phyloP scores from a whole-genome alignment of 2,888 invertebrate species.

The Tipula helvola region DNA sequence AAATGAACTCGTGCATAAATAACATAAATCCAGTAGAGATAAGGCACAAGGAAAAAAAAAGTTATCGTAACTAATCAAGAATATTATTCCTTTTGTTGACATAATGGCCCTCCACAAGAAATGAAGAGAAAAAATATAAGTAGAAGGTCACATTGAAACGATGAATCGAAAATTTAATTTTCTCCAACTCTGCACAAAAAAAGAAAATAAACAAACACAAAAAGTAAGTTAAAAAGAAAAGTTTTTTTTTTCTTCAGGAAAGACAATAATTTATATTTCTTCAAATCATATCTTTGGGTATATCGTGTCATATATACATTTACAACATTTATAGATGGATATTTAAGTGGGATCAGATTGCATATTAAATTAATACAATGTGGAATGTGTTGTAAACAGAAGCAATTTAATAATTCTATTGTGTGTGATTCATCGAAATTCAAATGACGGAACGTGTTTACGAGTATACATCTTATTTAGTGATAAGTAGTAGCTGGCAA shows the following conservation, averaged over 20 bases:
- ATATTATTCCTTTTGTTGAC: not conserved
- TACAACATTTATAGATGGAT: not conserved
- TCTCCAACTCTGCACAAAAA: not conserved
- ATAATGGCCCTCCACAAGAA: not conserved
- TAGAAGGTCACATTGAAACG: not conserved
- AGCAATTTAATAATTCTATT: not conserved
- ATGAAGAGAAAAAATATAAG: not conserved
- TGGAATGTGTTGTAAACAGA: not conserved
- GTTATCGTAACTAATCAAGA: not conserved
- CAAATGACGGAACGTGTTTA: too few relatives aligned
- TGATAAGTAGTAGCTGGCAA: not conserved
- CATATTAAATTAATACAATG: not conserved
- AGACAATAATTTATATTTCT: not conserved
- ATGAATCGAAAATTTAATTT: not conserved
- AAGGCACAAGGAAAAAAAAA: not conserved
- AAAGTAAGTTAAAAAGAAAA: not conserved
- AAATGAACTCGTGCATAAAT: not conserved
- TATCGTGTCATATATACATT: not conserved
- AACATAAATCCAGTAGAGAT: not conserved
- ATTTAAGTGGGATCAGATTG: not conserved
- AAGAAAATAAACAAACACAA: not conserved
- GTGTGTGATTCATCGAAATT: not conserved
- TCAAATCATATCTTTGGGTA: not conserved
- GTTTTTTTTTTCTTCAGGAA: not conserved
- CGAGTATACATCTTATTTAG: not conserved